Conservation (phyloP, 2,113 vertebrate genomes). For the Mus pahari region DNA sequence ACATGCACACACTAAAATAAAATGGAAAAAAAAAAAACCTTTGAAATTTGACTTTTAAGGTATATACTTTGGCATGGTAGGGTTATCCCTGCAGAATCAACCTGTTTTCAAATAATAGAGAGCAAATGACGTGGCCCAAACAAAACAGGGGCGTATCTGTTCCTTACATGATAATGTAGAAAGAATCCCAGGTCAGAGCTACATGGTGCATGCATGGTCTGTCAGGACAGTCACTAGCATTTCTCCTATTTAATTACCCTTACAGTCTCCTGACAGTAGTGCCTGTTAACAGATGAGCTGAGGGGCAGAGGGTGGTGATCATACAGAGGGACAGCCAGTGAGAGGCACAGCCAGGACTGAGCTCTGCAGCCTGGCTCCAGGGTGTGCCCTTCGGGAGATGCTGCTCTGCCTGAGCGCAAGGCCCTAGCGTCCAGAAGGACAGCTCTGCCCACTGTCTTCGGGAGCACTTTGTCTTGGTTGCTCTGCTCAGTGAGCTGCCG, state of each 20-base stretch:
- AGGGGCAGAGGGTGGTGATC: neutral
- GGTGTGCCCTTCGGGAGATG: neutral
- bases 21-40: neutral
- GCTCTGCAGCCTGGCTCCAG: neutral
- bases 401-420: neutral
- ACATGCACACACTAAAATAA: neutral
- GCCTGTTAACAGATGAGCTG: neutral
- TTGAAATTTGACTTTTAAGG: neutral
- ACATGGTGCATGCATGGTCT: neutral
- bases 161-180: neutral
- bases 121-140: conserved; percentile 29
- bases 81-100: neutral
- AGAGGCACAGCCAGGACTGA: neutral
- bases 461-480: neutral
- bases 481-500: neutral
- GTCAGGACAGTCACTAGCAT: neutral
- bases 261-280: neutral
- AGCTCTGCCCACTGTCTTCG: rapidly evolving
- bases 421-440: rapidly evolving
- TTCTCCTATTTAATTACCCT: neutral
- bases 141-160: neutral
- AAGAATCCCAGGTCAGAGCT: neutral
- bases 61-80: neutral
- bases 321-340: neutral
- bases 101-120: neutral